Evolutionary conservation across 1,140 invertebrate species (phyloP), one percentile per base, ranked within the genome.

Genomic region (Pantala flavescens): DNA sequence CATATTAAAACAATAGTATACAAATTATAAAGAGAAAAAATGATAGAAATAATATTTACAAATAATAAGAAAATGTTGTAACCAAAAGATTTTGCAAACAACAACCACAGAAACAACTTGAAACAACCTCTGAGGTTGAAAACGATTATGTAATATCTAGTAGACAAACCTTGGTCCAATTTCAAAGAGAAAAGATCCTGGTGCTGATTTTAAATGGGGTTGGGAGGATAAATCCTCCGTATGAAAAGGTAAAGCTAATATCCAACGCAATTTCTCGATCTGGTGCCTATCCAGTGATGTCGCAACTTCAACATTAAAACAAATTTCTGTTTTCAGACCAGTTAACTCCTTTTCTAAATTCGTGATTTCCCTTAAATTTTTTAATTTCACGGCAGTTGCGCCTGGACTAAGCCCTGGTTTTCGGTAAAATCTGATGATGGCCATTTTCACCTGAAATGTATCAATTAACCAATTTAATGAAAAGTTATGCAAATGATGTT

Each of bases 281-380:
- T 90, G 85, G 75, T 87, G 79, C 49, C 85, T 79, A 23, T 81
- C 84, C 71, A 90, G 78, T 42, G 79, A 82, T 79, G 86, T 83
- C 73, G 81, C 82, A 23, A 87, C 80, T 81, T 91, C 88, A 74
- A 95, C 84, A 81, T 95, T 92, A 82, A 90, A 94, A 83, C 93
- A 95, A 36, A 89, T 82, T 84, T 95, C 93, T 49, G 91, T 89
- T 73, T 87, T 82, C 16, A 94, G 77, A 63, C 82, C 78, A n/a
- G n/a, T n/a, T n/a, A n/a, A n/a, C n/a, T n/a, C n/a, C n/a, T n/a
- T n/a, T 73, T 76, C 78, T 3, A 90, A 77, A 14, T 75, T 21
- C 0, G 74, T 23, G 77, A 78, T 7, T 23, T 78, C 76, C 28
- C 77, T 74, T 28, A 82, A 72, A 55, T 76, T 43, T n/a, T 78